A percentile compares a stretch with the other conserved stretches of the same genome.
Conservation (phyloP, 2,113 vertebrate species). For the Craseonycteris thonglongyai region DNA sequence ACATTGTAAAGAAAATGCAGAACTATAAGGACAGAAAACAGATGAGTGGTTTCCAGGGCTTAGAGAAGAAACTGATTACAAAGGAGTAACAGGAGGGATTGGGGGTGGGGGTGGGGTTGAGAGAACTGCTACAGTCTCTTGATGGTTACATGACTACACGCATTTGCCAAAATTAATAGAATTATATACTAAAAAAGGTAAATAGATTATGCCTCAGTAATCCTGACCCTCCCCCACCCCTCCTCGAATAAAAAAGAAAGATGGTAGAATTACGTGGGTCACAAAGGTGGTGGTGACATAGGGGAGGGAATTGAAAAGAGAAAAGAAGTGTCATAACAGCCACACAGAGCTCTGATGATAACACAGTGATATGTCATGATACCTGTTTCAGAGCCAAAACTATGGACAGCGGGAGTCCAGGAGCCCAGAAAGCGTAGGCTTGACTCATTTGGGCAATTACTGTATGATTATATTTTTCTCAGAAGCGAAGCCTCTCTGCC, state of each 20-base stretch:
- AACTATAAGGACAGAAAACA: neutral
- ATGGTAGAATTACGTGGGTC: neutral
- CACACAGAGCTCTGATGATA: neutral
- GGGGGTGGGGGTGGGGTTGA: neutral
- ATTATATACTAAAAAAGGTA: neutral
- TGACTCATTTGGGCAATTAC: neutral
- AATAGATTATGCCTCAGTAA: neutral
- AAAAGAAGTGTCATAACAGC: neutral
- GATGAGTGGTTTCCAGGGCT: neutral
- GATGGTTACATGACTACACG: neutral
- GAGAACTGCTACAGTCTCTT: neutral
- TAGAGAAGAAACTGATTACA: neutral
- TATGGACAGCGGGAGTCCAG: neutral
- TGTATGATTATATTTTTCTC: neutral
- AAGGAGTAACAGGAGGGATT: neutral
- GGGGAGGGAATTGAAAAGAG: neutral
- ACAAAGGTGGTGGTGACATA: neutral
- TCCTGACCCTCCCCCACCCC: accelerated
- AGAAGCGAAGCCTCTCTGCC: neutral
- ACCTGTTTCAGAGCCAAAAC: neutral
- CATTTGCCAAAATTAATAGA: neutral
- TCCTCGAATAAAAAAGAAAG: neutral
- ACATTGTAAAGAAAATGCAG: neutral
- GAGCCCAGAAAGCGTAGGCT: neutral
- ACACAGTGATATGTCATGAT: neutral